Evolutionary conservation across 2,888 invertebrate species (phyloP).

Genomic region (Harmothoe impar): DNA sequence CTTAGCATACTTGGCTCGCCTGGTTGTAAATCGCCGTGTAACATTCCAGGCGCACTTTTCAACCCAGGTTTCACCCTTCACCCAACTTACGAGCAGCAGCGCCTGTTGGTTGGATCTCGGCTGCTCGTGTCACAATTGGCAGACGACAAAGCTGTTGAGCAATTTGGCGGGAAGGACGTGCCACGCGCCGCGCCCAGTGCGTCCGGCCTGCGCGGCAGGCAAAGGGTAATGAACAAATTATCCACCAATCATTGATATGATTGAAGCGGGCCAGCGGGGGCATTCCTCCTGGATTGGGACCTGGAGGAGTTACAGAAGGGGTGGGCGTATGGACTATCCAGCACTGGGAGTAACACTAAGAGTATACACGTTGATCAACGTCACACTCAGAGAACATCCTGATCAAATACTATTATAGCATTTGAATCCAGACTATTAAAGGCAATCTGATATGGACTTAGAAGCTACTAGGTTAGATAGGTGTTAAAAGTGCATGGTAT

Average conservation of each 20-base stretch:
- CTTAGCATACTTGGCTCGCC: too few species aligned
- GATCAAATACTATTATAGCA: too few species aligned
- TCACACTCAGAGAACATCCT: too few species aligned
- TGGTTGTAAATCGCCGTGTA: not conserved
- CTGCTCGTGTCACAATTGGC: constrained; percentile 29
- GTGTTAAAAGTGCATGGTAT: too few species aligned
- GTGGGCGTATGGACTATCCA: not conserved
- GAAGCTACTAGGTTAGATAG: too few species aligned
- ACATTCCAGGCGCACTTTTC: not conserved
- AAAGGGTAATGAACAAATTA: constrained; percentile 59
- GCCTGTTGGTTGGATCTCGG: not conserved
- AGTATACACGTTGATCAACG: too few species aligned
- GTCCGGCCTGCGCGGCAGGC: not conserved
- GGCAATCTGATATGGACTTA: too few species aligned
- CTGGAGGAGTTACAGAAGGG: not conserved
- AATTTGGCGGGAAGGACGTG: constrained; percentile 24
- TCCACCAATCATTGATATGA: constrained; percentile 52
- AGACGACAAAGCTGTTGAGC: constrained; percentile 46
- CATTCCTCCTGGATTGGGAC: not conserved
- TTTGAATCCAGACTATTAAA: too few species aligned
- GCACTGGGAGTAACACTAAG: not conserved
- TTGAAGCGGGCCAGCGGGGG: not conserved
- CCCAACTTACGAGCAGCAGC: not conserved
- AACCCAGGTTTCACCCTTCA: not conserved
- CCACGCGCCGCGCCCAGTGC: not conserved